A percentile compares a stretch with the other conserved stretches of the same genome.
Conservation (phyloP, 1,140 invertebrate genomes). For the Magallana ariakensis region DNA sequence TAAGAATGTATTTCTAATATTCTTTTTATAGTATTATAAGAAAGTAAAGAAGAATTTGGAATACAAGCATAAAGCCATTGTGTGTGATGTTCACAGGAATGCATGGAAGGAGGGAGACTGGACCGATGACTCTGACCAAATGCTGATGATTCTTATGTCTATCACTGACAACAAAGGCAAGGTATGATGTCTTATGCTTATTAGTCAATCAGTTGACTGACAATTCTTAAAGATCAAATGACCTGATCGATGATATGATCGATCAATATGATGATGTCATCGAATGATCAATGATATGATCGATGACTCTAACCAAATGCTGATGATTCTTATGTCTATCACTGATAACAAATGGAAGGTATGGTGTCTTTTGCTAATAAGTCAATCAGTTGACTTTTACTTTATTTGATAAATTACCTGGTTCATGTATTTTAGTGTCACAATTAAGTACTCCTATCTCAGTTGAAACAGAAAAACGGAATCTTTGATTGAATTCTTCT, state of each 20-base stretch:
- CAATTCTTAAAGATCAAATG: too few relatives aligned
- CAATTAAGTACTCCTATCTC: too few relatives aligned
- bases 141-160: slow-evolving; percentile 70
- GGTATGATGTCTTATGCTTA: slow-evolving; percentile 50
- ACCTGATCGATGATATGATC: too few relatives aligned
- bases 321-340: slow-evolving; percentile 67
- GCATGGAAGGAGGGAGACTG: slow-evolving; percentile 71
- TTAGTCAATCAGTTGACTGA: too few relatives aligned
- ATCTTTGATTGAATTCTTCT: too few relatives aligned
- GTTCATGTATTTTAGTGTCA: too few relatives aligned
- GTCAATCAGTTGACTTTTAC: background rate
- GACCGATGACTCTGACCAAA: slow-evolving; percentile 75
- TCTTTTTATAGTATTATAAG: slow-evolving; percentile 63
- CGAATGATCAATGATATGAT: too few relatives aligned
- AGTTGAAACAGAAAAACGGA: too few relatives aligned
- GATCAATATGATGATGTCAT: too few relatives aligned
- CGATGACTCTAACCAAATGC: slow-evolving; percentile 74
- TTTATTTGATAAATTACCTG: background rate
- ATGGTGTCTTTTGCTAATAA: background rate
- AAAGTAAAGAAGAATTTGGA: slow-evolving; percentile 58
- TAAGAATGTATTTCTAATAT: too few relatives aligned
- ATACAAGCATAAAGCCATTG: slow-evolving; percentile 65
- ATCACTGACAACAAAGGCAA: slow-evolving; percentile 66
- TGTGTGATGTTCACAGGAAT: slow-evolving; percentile 65
- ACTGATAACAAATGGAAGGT: slow-evolving; percentile 68